Evolutionary conservation across 2,113 vertebrate species (phyloP).

Genomic region (Microtus oregoni): DNA sequence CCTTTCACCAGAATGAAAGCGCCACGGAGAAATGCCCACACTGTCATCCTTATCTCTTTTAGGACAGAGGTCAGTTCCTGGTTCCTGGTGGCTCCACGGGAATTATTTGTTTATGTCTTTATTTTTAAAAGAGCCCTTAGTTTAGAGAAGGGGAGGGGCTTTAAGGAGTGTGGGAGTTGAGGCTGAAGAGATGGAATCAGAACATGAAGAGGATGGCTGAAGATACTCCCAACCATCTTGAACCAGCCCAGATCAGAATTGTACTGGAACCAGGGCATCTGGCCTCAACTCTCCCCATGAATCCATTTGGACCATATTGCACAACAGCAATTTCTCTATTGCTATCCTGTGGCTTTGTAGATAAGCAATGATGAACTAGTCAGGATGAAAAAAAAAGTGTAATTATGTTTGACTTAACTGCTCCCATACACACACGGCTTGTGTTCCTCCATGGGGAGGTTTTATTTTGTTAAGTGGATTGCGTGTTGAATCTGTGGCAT

Average conservation of each 20-base stretch:
- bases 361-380: slow-evolving; percentile 68
- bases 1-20: not conserved
- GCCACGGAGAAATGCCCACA: not conserved
- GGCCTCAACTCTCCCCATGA: not conserved
- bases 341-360: slow-evolving; percentile 72
- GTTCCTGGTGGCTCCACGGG: not conserved
- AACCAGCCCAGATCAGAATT: slow-evolving; percentile 15
- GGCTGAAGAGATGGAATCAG: not conserved
- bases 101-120: slow-evolving; percentile 11
- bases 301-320: slow-evolving; percentile 62
- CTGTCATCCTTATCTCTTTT: not conserved
- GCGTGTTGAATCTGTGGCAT: slow-evolving; percentile 14
- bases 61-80: not conserved
- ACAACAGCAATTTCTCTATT: slow-evolving; percentile 73
- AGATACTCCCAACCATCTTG: not conserved
- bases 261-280: slow-evolving; percentile 35
- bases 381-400: slow-evolving; percentile 40
- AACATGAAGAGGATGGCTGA: not conserved
- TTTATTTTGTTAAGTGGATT: slow-evolving; percentile 39
- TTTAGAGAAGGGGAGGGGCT: not conserved
- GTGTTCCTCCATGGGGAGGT: slow-evolving; percentile 22
- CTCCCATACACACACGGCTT: slow-evolving; percentile 37
- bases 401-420: slow-evolving; percentile 75
- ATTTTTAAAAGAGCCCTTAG: not conserved
- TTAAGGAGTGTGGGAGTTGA: not conserved